Percentiles rank a stretch among this genome's conserved stretches.
These are phyloP conservation scores for Ypsolopha sequella DNA, from an alignment of 2,888 invertebrate genomes.

Conservation along the genomic window DNA sequence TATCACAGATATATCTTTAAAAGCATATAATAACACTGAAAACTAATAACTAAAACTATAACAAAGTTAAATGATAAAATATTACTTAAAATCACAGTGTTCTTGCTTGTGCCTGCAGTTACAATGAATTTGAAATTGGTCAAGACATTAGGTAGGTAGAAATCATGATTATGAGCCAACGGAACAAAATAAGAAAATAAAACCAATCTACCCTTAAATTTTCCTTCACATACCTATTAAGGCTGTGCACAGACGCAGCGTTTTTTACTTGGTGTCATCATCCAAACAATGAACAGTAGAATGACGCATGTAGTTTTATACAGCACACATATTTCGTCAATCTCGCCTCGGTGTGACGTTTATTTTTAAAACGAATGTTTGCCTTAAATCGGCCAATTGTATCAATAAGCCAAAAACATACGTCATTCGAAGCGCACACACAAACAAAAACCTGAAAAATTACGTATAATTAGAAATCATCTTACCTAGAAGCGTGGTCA, in stretches of 20 bases:
- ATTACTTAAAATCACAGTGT: constrained; percentile 24
- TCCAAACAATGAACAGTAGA: too few species aligned
- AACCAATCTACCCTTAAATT: background rate
- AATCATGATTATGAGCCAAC: constrained; percentile 1
- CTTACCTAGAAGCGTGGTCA: constrained; percentile 79
- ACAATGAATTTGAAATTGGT: constrained; percentile 29
- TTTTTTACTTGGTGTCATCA: background rate
- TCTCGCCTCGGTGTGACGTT: too few species aligned
- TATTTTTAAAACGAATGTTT: too few species aligned
- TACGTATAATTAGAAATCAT: background rate
- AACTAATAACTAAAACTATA: constrained; percentile 14
- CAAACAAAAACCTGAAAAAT: background rate
- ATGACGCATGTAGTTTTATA: too few species aligned
- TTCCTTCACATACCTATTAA: background rate
- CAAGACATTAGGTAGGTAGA: background rate
- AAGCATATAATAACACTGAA: constrained; percentile 6
- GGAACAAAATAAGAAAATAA: background rate
- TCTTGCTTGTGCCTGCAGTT: constrained; percentile 35
- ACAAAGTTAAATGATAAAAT: constrained; percentile 14
- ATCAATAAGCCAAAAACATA: too few species aligned
- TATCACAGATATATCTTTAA: constrained; percentile 5
- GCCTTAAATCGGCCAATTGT: too few species aligned
- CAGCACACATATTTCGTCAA: too few species aligned
- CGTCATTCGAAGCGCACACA: background rate
- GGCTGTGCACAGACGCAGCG: background rate